Percentiles rank a stretch among this genome's conserved stretches.
Conservation (phyloP, 2,888 invertebrate species). For the Athalia rosae region DNA sequence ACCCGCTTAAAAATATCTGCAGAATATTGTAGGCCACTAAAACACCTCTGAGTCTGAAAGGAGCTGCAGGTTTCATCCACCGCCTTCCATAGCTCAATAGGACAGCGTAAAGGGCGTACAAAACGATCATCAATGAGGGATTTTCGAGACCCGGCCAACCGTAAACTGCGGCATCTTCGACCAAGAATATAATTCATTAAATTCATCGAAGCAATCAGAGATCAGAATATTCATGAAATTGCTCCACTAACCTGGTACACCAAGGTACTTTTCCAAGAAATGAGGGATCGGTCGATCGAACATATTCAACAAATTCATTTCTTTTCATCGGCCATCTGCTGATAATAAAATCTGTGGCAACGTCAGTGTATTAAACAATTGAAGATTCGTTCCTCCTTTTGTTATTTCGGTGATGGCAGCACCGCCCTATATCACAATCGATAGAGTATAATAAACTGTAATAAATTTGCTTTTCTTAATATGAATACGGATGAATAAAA, state of each 20-base stretch:
- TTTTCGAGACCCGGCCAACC: conserved; percentile 34
- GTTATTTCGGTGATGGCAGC: background rate
- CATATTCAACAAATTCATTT: background rate
- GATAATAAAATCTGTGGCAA: background rate
- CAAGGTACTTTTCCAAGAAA: conserved; percentile 25
- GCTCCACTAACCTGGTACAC: conserved; percentile 34
- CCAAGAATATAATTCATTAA: background rate
- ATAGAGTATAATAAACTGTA: too few relatives aligned
- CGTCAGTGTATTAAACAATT: too few relatives aligned
- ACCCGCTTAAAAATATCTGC: conserved; percentile 89
- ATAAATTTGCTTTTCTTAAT: too few relatives aligned
- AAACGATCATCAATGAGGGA: conserved; percentile 5
- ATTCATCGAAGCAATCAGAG: background rate
- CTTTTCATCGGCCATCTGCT: background rate
- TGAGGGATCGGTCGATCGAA: conserved; percentile 35
- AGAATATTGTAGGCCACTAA: conserved; percentile 89
- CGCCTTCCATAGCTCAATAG: conserved; percentile 26
- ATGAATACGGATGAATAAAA: background rate
- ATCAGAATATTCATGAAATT: background rate
- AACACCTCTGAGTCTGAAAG: conserved; percentile 84
- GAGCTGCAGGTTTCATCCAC: conserved; percentile 60
- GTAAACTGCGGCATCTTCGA: conserved; percentile 13
- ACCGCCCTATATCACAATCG: too few relatives aligned
- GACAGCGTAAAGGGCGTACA: conserved; percentile 26
- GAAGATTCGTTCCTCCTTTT: background rate